These are phyloP conservation scores for Agapostemon virescens DNA, from an alignment of 2,888 invertebrate genomes.

Conservation along the genomic window DNA sequence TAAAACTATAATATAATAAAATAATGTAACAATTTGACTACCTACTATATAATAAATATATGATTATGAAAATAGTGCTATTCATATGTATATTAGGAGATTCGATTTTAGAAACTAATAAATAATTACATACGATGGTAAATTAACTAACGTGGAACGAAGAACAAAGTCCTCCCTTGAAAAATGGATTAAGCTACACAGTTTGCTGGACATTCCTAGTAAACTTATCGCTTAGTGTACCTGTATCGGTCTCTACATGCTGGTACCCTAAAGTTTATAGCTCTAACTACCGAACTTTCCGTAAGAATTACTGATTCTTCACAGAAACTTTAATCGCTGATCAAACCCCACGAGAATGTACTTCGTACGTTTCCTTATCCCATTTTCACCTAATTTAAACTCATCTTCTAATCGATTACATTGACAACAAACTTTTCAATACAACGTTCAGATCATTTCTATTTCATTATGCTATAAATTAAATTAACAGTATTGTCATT, in stretches of 20 bases:
- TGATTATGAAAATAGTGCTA: not conserved
- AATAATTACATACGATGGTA: not conserved
- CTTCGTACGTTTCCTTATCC: not conserved
- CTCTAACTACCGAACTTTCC: not conserved
- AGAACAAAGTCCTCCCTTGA: not conserved
- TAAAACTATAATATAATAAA: no score
- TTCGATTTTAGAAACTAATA: no score
- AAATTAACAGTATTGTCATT: no score
- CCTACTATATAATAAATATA: no score
- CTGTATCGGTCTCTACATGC: constrained; percentile 9
- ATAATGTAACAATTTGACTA: no score
- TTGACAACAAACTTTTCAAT: not conserved
- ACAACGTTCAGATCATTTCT: not conserved
- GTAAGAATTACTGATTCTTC: constrained; percentile 10
- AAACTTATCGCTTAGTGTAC: constrained; percentile 10
- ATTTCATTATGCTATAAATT: no score
- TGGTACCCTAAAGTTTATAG: constrained; percentile 8
- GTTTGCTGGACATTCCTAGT: not conserved
- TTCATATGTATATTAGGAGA: not conserved
- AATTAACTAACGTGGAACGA: not conserved
- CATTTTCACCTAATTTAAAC: not conserved
- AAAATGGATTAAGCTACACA: not conserved
- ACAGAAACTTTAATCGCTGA: constrained; percentile 6
- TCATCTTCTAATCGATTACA: not conserved
- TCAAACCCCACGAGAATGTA: not conserved